Conservation (phyloP, 2,888 invertebrate species). For the Orchestes rusci region DNA sequence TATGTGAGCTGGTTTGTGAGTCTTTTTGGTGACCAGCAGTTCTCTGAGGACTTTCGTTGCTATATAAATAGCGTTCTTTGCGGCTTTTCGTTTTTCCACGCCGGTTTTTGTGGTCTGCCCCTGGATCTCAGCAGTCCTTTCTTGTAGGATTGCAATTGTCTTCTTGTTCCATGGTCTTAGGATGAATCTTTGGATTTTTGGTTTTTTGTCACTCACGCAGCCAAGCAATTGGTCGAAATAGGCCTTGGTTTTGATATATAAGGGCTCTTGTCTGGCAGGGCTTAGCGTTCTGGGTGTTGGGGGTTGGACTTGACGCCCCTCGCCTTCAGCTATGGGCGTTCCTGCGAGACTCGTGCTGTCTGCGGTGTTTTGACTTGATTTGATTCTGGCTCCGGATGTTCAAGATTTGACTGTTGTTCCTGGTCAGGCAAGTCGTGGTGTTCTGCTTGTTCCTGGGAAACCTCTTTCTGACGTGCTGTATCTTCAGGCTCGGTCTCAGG, state of each 20-base stretch:
- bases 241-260: slow-evolving; percentile 3
- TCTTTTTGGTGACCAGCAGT: not conserved
- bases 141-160: not conserved
- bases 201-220: slow-evolving; percentile 1
- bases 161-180: slow-evolving; percentile 2
- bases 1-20: not conserved
- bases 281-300: slow-evolving; percentile 5
- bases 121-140: slow-evolving; percentile 1
- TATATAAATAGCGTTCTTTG: slow-evolving; percentile 1
- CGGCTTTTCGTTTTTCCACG: not conserved
- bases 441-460: not conserved
- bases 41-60: slow-evolving; percentile 2
- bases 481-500: too few relatives aligned
- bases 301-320: slow-evolving; percentile 2
- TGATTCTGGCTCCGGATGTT: not conserved
- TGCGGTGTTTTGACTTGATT: too few relatives aligned
- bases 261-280: too few relatives aligned
- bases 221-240: slow-evolving; percentile 3
- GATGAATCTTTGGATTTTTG: slow-evolving; percentile 1
- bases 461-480: not conserved
- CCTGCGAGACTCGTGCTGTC: too few relatives aligned
- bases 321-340: too few relatives aligned
- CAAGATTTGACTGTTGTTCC: not conserved
- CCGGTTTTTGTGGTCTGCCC: not conserved
- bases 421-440: not conserved